A percentile compares a stretch with the other conserved stretches of the same genome.
phyloP scores from a whole-genome alignment of 2,888 invertebrate genomes.

The Rhingia campestris region DNA sequence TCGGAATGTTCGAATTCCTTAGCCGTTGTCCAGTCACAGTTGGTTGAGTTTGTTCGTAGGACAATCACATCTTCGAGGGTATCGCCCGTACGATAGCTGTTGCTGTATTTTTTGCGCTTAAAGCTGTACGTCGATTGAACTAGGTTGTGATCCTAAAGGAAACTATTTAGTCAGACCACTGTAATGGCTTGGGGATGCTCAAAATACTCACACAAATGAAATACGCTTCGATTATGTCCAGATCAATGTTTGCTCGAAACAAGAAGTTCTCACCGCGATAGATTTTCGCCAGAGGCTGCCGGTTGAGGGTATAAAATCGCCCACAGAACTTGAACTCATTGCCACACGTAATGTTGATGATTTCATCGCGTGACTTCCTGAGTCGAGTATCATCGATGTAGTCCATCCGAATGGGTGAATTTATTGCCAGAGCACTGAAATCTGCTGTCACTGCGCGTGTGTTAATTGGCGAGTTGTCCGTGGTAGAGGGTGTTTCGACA shows the following conservation, averaged over 20 bases:
- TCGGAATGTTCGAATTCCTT: slow-evolving; percentile 79
- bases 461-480: slow-evolving; percentile 80
- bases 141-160: slow-evolving; percentile 81
- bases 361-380: slow-evolving; percentile 81
- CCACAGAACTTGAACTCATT: slow-evolving; percentile 81
- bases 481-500: slow-evolving; percentile 47
- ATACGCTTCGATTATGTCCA: slow-evolving; percentile 82
- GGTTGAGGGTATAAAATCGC: slow-evolving; percentile 81
- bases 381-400: slow-evolving; percentile 80
- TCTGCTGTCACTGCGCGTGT: slow-evolving; percentile 67
- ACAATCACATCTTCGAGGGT: slow-evolving; percentile 81
- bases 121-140: slow-evolving; percentile 82
- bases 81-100: slow-evolving; percentile 79
- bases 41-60: slow-evolving; percentile 80
- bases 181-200: neutral
- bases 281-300: slow-evolving; percentile 79
- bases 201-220: slow-evolving; percentile 81
- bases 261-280: slow-evolving; percentile 82
- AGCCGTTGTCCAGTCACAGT: slow-evolving; percentile 79
- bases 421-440: slow-evolving; percentile 74
- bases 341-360: slow-evolving; percentile 79
- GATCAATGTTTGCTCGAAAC: slow-evolving; percentile 80
- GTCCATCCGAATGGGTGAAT: slow-evolving; percentile 80
- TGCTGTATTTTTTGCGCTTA: slow-evolving; percentile 80
- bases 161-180: neutral